These are phyloP conservation scores for Hemichromis elongatus DNA, from an alignment of 2,113 vertebrate genomes.

Conservation along the genomic window DNA sequence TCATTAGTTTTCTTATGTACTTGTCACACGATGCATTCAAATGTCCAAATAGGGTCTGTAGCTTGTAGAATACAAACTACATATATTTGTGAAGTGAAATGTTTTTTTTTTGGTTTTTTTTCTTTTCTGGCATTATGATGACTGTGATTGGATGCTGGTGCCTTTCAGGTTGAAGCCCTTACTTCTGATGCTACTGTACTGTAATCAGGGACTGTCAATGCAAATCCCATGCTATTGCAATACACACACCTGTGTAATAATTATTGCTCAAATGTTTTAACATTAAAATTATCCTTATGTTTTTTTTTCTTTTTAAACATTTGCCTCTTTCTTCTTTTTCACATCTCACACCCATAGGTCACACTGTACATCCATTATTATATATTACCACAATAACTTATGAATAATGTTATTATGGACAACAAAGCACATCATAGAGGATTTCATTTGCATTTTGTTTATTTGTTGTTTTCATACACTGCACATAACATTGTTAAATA, in stretches of 20 bases:
- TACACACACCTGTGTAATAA: slow-evolving; percentile 45
- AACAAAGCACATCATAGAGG: background rate
- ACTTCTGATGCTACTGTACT: slow-evolving; percentile 55
- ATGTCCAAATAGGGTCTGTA: background rate
- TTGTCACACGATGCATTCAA: slow-evolving; percentile 7
- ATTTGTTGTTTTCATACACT: slow-evolving; percentile 70
- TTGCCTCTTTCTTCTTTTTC: background rate
- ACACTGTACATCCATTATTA: background rate
- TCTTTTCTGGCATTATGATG: slow-evolving; percentile 21
- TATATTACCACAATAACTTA: background rate
- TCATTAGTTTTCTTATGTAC: slow-evolving; percentile 32
- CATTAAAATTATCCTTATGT: slow-evolving; percentile 50
- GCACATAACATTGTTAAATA: slow-evolving; percentile 73
- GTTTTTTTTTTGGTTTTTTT: background rate
- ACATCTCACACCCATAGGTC: background rate
- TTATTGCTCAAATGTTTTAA: slow-evolving; percentile 40
- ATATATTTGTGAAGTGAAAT: slow-evolving; percentile 12
- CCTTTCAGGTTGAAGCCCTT: slow-evolving; percentile 56
- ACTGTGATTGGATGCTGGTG: slow-evolving; percentile 61
- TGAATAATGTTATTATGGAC: background rate
- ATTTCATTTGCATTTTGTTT: slow-evolving; percentile 63
- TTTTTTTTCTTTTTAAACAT: slow-evolving; percentile 35
- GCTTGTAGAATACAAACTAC: background rate
- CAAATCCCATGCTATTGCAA: slow-evolving; percentile 30
- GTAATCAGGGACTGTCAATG: slow-evolving; percentile 48